Base-by-base conservation (phyloP, 2,888 invertebrate genomes). In the Lasioglossum calceatum region DNA sequence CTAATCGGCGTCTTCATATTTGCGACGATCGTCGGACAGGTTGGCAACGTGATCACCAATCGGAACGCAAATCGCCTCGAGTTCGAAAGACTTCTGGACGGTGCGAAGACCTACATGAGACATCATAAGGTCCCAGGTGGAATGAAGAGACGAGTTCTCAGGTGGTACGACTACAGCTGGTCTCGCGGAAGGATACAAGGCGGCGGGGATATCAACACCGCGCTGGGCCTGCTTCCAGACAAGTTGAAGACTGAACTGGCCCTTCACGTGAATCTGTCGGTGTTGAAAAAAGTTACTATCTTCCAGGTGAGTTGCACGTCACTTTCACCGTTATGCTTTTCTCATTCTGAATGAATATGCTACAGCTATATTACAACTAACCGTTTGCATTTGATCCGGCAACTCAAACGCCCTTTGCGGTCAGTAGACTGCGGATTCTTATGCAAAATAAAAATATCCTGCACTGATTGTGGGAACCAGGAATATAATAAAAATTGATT, bases 101-200 rank as follows among this genome's bases (percentile, higher is more conserved):
- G 99, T 81, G 99, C 99, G 87, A 99, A 99, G 95, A 98, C 98
- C 47, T 99, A 99, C 94, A 99, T 99, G 99, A 96, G 99, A 91
- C 98, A 99, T 95, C 99, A 99, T 95, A 99, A 99, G 96, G 98
- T 98, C 44, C 99, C 99, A 10, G 98, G 98, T 61, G 98, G 98
- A 32, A 98, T 99, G 98, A 99, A 99, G 95, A 96, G 98, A n/a
- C 96, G 99, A 39, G 99, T 99, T 0, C 97, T 99, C 54, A 96
- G 99, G 12, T 99, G 99, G 99, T 99, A 99, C 95, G 99, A 99
- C 96, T 99, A 99, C 95, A 99, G 99, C 47, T 99, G 99, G 99
- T 99, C 99, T 4, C 96, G 99, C 85, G 99, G 99, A 10, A 96
- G 99, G 77, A 99, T 99, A 93, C 99, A 99, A 95, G 99, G 99